A percentile compares a stretch with the other conserved stretches of the same genome.
Evolutionary conservation across 2,797 vertebrate species (phyloP).

Genomic region (Mus caroli): DNA sequence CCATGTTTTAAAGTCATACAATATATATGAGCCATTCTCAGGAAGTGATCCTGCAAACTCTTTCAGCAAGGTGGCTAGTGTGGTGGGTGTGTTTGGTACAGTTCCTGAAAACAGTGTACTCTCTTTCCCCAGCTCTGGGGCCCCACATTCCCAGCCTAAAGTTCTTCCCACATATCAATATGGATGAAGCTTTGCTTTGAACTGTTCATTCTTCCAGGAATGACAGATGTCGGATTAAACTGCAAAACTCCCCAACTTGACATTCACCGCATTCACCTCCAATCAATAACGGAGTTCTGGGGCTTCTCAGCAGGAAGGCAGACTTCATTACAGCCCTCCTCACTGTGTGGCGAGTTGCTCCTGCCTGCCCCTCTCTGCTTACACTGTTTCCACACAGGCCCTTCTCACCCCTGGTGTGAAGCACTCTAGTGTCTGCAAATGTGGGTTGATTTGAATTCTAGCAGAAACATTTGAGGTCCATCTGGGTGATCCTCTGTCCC

Average conservation of each 20-base stretch:
- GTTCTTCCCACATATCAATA: slow-evolving; percentile 84
- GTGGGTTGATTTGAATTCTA: slow-evolving; percentile 81
- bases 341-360: slow-evolving; percentile 68
- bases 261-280: slow-evolving; percentile 86
- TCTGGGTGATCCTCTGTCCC: slow-evolving; percentile 74
- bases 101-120: not conserved
- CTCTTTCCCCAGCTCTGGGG: not conserved
- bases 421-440: slow-evolving; percentile 67
- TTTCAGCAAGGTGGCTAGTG: not conserved
- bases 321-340: slow-evolving; percentile 83
- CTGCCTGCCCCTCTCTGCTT: slow-evolving; percentile 76
- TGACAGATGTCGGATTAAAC: slow-evolving; percentile 88
- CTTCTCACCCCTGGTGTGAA: slow-evolving; percentile 71
- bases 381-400: slow-evolving; percentile 74
- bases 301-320: slow-evolving; percentile 80
- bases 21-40: not conserved
- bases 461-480: slow-evolving; percentile 68
- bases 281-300: slow-evolving; percentile 73
- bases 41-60: not conserved
- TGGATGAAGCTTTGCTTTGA: slow-evolving; percentile 86
- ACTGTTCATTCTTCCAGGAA: slow-evolving; percentile 88
- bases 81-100: not conserved
- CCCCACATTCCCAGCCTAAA: slow-evolving; percentile 76
- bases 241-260: slow-evolving; percentile 84
- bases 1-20: not conserved